Percentiles rank a stretch among this genome's conserved stretches.
Evolutionary conservation across 2,888 invertebrate genomes (phyloP).

Genomic region (Nomada fabriciana): DNA sequence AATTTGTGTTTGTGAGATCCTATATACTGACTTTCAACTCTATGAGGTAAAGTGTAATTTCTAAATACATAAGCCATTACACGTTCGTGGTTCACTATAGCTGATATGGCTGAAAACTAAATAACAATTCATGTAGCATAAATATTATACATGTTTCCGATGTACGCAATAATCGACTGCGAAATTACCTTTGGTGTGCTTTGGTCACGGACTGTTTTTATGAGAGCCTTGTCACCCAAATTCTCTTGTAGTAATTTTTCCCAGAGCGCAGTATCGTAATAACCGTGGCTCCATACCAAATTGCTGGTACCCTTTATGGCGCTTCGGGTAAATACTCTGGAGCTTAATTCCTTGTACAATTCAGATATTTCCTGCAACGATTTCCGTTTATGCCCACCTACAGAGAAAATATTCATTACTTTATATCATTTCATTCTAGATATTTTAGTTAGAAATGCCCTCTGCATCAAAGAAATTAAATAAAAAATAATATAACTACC

Average conservation of each 20-base stretch:
- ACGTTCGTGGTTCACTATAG: conserved; percentile 90
- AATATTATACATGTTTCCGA: background rate
- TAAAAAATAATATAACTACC: too few relatives aligned
- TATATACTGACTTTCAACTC: conserved; percentile 89
- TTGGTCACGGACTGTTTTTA: conserved; percentile 86
- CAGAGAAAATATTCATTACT: background rate
- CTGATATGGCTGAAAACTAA: conserved; percentile 91
- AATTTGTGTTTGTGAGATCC: conserved; percentile 89
- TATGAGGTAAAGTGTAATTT: conserved; percentile 91
- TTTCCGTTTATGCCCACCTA: conserved; percentile 86
- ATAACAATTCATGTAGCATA: conserved; percentile 50
- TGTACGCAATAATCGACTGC: background rate
- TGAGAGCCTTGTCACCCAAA: conserved; percentile 87
- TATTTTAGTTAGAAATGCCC: background rate
- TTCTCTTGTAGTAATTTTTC: conserved; percentile 90
- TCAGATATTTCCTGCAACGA: conserved; percentile 87
- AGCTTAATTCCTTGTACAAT: conserved; percentile 87
- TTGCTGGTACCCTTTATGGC: conserved; percentile 89
- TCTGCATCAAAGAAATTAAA: background rate
- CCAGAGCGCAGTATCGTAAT: conserved; percentile 95
- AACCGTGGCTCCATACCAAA: conserved; percentile 93
- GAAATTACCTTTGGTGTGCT: conserved; percentile 86
- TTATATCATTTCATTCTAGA: too few relatives aligned
- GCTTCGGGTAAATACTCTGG: conserved; percentile 89
- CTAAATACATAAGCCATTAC: conserved; percentile 93